Evolutionary conservation across 2,888 invertebrate species (phyloP).

Genomic region (Aethes cnicana): DNA sequence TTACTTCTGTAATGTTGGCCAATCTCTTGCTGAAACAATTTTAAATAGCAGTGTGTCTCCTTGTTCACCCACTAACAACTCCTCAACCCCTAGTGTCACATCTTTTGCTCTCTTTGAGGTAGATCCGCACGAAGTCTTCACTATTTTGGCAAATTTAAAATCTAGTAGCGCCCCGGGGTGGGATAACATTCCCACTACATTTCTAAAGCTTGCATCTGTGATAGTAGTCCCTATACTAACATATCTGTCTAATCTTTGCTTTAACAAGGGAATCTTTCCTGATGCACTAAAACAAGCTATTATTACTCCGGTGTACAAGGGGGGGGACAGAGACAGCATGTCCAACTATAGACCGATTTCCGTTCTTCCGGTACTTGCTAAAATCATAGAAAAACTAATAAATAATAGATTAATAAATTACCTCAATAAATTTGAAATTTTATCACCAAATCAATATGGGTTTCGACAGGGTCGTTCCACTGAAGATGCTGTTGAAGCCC

Average conservation of each 20-base stretch:
- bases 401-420: neutral
- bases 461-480: slow-evolving; percentile 24
- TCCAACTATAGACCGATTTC: neutral
- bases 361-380: neutral
- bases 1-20: neutral
- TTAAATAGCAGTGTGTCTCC: too few relatives aligned
- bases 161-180: neutral
- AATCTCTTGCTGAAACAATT: neutral
- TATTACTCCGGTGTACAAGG: neutral
- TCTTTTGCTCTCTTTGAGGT: neutral
- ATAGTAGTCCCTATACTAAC: too few relatives aligned
- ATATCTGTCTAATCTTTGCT: neutral
- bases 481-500: slow-evolving; percentile 13
- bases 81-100: too few relatives aligned
- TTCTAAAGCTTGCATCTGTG: too few relatives aligned
- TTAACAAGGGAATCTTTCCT: neutral
- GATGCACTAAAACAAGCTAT: neutral
- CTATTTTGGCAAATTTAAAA: neutral
- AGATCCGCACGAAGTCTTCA: neutral
- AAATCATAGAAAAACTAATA: neutral
- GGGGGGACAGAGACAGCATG: neutral
- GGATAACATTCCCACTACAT: neutral
- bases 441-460: slow-evolving; percentile 14
- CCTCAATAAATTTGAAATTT: neutral
- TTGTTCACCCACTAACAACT: neutral